Conservation (phyloP, 2,797 vertebrate species). For the Bradypodion ventrale region DNA sequence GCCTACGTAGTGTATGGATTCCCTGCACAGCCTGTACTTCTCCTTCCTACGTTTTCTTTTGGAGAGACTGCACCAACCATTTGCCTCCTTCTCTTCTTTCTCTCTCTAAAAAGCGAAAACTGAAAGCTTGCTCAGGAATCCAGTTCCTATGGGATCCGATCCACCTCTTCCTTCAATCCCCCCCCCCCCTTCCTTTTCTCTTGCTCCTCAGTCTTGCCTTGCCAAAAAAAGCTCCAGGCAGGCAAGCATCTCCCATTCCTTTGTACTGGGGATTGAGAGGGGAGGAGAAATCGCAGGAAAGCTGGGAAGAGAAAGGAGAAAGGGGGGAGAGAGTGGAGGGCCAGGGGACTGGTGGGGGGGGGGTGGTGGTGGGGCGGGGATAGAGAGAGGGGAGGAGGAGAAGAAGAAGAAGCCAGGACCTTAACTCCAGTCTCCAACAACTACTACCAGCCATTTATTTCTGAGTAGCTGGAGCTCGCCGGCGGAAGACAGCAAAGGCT, state of each 20-base stretch:
- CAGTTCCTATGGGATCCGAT: constrained; percentile 22
- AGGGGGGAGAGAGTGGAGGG: not conserved
- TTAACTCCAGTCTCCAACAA: not conserved
- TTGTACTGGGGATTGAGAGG: constrained; percentile 66
- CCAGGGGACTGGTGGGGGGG: not conserved
- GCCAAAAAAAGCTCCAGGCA: constrained; percentile 68
- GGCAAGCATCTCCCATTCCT: constrained; percentile 62
- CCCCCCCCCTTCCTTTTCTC: constrained; percentile 42
- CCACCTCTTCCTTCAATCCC: constrained; percentile 21
- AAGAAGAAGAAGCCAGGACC: not conserved
- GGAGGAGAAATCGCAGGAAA: constrained; percentile 30
- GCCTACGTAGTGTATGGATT: not conserved
- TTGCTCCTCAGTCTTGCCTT: constrained; percentile 63
- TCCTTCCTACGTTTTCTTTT: not conserved
- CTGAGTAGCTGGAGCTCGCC: not conserved
- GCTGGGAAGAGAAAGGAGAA: constrained; percentile 4
- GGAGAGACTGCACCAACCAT: not conserved
- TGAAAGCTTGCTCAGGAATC: not conserved
- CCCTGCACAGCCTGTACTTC: not conserved
- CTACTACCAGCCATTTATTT: too few species aligned
- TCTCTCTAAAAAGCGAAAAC: not conserved
- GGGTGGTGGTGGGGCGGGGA: not conserved
- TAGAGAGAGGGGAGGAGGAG: not conserved
- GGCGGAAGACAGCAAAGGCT: not conserved
- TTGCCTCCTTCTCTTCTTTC: not conserved